Percentiles rank a stretch among this genome's conserved stretches.
Evolutionary conservation across 2,113 vertebrate species (phyloP).

Genomic region (Myiozetetes cayanensis): DNA sequence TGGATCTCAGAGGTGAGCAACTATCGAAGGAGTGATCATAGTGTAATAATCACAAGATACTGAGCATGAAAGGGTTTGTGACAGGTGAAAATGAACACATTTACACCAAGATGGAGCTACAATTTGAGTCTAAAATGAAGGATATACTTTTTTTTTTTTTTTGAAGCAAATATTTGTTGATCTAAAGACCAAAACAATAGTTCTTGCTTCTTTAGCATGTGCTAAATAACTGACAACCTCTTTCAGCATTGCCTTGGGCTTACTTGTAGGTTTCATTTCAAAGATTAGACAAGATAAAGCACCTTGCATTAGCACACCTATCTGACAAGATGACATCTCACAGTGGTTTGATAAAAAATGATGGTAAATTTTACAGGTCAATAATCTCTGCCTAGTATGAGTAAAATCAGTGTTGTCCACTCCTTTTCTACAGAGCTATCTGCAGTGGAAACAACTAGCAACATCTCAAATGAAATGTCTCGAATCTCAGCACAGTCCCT

Average conservation of each 20-base stretch:
- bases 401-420: background rate
- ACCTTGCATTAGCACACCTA: background rate
- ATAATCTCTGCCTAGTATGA: constrained; percentile 25
- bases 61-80: background rate
- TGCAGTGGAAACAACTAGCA: background rate
- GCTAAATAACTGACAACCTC: background rate
- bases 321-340: background rate
- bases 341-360: background rate
- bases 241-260: background rate
- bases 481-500: background rate
- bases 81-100: background rate
- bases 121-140: constrained; percentile 33
- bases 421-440: background rate
- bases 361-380: background rate
- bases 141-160: background rate
- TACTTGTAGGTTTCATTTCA: background rate
- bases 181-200: background rate
- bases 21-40: background rate
- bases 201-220: background rate
- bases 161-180: background rate
- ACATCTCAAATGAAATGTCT: constrained; percentile 27
- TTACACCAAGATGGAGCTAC: background rate
- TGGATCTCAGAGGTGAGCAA: background rate
- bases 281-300: constrained; percentile 2
- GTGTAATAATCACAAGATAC: background rate